Evolutionary conservation across 2,113 vertebrate genomes (phyloP), one percentile per base, ranked within the genome.

Genomic region (Paraplagusia blochii): DNA sequence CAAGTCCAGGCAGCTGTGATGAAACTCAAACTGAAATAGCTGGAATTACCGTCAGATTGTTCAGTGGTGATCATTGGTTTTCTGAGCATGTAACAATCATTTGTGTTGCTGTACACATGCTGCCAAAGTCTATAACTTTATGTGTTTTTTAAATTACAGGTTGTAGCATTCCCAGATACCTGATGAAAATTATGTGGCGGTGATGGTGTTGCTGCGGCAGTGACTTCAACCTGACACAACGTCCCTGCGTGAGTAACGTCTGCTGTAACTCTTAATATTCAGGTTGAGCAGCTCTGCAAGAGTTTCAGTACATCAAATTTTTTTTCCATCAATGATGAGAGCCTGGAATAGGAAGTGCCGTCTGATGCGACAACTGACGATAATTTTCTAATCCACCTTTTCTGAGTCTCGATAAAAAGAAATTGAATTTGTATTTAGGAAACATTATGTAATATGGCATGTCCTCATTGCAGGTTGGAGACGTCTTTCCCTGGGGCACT

Each of bases 41-140:
- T 94, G 93, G 93, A 95, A 95, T 95, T 94, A 94, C 93, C 92
- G 91, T 70, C 93, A 94, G 93, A 95, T 87, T 84, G 87, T 72
- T 38, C 74, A 71, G 93, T 95, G 94, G 88, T 95, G 94, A 93
- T 7, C 12, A 38, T 68, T 0, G 79, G 90, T 92, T 93, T 93
- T 90, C 93, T 95, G 93, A 95, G 76, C 56, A 29, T 29, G 4
- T 14, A 40, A 11, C 1, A 40, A 11, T 13, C 11, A 12, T 13
- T 40, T 39, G 4, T 39, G 11, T 12, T 40, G 38, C 4, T 38
- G 2, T 40, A 4, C 4, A 40, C 1, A 4, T 40, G 38, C 10
- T 40, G 12, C 11, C 9, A 11, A 10, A 29, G 22, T 29, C 6
- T 29, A 29, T 29, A 29, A 6, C 6, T 29, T 29, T 6, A 6